These are phyloP conservation scores for Threskiornis aethiopicus DNA, from an alignment of 2,797 vertebrate species.

Conservation along the genomic window DNA sequence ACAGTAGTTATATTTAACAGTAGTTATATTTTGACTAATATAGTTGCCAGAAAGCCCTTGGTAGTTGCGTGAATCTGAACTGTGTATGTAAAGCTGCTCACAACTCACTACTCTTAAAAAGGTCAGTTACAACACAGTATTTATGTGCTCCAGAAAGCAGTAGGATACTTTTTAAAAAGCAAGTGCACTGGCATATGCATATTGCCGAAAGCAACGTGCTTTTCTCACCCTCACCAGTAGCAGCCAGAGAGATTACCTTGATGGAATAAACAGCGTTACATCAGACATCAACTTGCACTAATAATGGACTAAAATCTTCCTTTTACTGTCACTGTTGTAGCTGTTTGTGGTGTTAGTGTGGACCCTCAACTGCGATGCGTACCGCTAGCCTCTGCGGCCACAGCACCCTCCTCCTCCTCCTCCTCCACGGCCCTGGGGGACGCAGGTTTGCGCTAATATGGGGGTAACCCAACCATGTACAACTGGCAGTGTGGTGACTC, in stretches of 20 bases:
- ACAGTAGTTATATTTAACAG: neutral
- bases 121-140: neutral
- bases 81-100: neutral
- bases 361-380: rapidly evolving
- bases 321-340: neutral
- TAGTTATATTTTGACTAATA: rapidly evolving
- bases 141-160: neutral
- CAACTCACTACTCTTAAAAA: rapidly evolving
- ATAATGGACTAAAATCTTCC: neutral
- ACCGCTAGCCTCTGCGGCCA: rapidly evolving
- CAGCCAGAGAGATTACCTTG: neutral
- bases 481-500: neutral
- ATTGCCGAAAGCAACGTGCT: neutral
- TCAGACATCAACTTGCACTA: neutral
- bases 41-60: neutral
- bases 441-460: neutral
- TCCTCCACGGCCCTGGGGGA: neutral
- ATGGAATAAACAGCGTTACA: rapidly evolving
- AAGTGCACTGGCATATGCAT: rapidly evolving
- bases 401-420: neutral
- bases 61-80: neutral
- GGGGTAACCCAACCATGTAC: neutral
- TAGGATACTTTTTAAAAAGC: neutral
- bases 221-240: no score
- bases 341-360: neutral